Evolutionary conservation across 2,888 invertebrate species (phyloP).

Genomic region (Hirtodrosophila cameraria): DNA sequence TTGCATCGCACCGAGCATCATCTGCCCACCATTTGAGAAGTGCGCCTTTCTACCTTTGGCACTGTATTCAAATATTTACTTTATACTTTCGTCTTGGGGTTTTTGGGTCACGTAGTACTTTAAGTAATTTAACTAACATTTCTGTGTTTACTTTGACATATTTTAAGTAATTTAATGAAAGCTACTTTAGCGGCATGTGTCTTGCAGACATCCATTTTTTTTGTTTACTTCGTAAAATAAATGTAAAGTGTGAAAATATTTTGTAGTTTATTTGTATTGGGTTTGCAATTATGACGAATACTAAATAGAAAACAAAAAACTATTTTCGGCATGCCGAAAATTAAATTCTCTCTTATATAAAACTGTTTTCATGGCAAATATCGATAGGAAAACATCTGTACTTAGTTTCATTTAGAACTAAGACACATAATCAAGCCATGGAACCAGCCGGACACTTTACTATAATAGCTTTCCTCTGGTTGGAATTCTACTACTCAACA

Average conservation of each 20-base stretch:
- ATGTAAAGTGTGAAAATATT: constrained; percentile 53
- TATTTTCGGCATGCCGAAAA: no score
- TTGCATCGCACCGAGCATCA: constrained; percentile 83
- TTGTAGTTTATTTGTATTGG: neutral
- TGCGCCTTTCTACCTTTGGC: constrained; percentile 12
- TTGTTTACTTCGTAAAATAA: constrained; percentile 45
- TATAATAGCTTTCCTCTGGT: no score
- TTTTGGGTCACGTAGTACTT: constrained; percentile 5
- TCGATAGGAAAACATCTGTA: no score
- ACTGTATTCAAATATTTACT: constrained; percentile 24
- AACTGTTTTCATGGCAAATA: no score
- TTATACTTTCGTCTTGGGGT: constrained; percentile 1
- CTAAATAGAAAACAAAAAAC: no score
- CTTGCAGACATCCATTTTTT: constrained; percentile 8
- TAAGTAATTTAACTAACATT: constrained; percentile 10
- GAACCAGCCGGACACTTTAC: no score
- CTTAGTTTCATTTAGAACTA: no score
- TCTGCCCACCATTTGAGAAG: constrained; percentile 82
- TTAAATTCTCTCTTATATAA: no score
- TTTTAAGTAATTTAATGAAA: constrained; percentile 4
- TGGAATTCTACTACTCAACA: no score
- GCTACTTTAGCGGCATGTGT: no score
- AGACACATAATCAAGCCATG: no score
- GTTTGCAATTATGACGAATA: no score
- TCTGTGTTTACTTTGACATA: constrained; percentile 37